A percentile compares a stretch with the other conserved stretches of the same genome.
These are phyloP conservation scores for Chiloscyllium punctatum DNA, from an alignment of 2,797 vertebrate genomes.

Conservation along the genomic window DNA sequence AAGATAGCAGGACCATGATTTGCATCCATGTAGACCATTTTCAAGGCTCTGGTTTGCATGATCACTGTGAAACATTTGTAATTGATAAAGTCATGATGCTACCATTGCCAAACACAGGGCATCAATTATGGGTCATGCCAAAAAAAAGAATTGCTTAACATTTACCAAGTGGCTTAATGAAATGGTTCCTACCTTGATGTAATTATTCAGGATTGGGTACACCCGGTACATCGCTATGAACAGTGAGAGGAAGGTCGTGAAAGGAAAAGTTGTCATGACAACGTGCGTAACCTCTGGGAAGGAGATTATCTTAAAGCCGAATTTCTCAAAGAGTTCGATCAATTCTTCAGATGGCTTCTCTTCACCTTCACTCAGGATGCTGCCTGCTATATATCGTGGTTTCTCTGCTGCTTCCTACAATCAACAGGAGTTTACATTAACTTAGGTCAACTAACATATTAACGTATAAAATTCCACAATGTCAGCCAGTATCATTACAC, in stretches of 20 bases:
- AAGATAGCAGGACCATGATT: background rate
- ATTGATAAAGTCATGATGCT: background rate
- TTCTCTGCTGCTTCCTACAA: conserved; percentile 66
- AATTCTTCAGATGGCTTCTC: conserved; percentile 61
- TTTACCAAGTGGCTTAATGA: background rate
- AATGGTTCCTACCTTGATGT: conserved; percentile 73
- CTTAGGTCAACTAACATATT: background rate
- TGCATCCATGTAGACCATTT: background rate
- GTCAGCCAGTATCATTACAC: background rate
- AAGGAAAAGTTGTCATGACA: conserved; percentile 75
- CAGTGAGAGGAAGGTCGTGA: conserved; percentile 65
- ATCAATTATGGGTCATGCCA: background rate
- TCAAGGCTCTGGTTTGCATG: background rate
- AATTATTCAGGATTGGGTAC: conserved; percentile 67
- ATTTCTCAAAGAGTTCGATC: conserved; percentile 67
- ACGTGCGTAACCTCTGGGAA: conserved; percentile 79
- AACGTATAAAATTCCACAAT: background rate
- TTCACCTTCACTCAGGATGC: conserved; percentile 76
- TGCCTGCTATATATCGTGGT: conserved; percentile 73
- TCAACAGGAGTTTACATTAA: background rate
- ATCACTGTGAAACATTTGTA: background rate
- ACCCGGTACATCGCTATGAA: conserved; percentile 67
- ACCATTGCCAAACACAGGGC: background rate
- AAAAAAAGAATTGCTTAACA: background rate
- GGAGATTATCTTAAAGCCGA: conserved; percentile 77